These are phyloP conservation scores for Drosophila tristis DNA, from an alignment of 1,140 invertebrate genomes.

Conservation along the genomic window DNA sequence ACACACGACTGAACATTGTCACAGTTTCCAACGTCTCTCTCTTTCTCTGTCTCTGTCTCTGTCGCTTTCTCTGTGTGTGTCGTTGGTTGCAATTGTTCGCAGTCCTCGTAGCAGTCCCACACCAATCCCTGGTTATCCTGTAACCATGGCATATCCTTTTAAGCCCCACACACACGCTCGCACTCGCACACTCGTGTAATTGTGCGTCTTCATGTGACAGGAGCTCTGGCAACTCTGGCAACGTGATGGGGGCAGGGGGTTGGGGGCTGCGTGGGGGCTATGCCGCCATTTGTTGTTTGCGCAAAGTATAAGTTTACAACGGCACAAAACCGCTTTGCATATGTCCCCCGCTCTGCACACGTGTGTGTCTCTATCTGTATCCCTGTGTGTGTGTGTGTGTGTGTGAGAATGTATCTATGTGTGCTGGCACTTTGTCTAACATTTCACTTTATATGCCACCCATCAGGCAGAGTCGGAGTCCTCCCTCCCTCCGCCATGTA, in stretches of 20 bases:
- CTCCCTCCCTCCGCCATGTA: conserved; percentile 11
- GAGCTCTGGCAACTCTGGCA: conserved; percentile 52
- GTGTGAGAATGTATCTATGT: conserved; percentile 24
- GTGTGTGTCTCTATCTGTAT: neutral
- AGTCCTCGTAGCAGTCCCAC: too few relatives aligned
- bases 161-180: conserved; percentile 34
- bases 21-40: conserved; percentile 63
- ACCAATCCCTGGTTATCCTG: conserved; percentile 3
- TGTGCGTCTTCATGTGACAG: conserved; percentile 71
- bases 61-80: neutral
- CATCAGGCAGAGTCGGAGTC: neutral
- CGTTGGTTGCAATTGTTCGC: too few relatives aligned
- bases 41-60: conserved; percentile 14
- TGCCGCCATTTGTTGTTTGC: conserved; percentile 61
- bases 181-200: conserved; percentile 48
- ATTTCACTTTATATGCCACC: conserved; percentile 65
- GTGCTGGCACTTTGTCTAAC: conserved; percentile 72
- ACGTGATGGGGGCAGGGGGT: neutral
- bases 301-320: conserved; percentile 77
- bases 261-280: too few relatives aligned
- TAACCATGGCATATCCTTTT: conserved; percentile 63
- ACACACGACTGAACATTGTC: conserved; percentile 78
- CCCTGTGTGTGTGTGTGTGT: conserved; percentile 16
- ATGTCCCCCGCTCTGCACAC: neutral
- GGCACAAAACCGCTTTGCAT: conserved; percentile 59